Evolutionary conservation across 2,888 invertebrate species (phyloP).

Genomic region (Saturnia pavonia): DNA sequence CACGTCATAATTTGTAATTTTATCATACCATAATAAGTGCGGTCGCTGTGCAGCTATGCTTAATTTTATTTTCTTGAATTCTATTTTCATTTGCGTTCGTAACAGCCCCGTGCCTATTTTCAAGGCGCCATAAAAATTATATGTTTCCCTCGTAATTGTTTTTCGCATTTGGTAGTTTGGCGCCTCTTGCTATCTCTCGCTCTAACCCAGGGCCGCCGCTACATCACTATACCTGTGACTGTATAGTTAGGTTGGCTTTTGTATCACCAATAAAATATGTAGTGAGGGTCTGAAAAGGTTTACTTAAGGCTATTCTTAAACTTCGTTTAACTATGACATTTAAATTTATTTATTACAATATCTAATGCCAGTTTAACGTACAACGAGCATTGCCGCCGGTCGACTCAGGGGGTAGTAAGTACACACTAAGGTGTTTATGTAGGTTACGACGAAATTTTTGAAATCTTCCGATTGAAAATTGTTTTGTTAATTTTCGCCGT

Average conservation of each 20-base stretch:
- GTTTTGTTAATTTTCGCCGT: constrained; percentile 46
- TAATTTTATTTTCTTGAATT: too few species aligned
- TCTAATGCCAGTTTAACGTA: constrained; percentile 6
- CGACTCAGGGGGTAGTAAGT: constrained; percentile 21
- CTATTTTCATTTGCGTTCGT: too few species aligned
- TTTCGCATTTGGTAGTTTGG: too few species aligned
- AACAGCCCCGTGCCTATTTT: too few species aligned
- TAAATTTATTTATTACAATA: background rate
- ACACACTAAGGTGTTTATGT: constrained; percentile 51
- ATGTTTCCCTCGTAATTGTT: too few species aligned
- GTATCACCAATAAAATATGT: background rate
- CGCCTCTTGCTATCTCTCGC: too few species aligned
- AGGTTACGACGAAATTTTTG: constrained; percentile 60
- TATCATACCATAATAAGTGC: too few species aligned
- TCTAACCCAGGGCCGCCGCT: too few species aligned
- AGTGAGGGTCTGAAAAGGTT: background rate
- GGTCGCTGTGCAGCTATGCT: too few species aligned
- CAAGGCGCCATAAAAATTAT: too few species aligned
- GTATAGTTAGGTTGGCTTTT: background rate
- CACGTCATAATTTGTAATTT: too few species aligned
- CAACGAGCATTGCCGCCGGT: background rate
- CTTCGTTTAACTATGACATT: background rate
- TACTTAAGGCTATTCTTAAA: background rate
- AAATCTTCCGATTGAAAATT: constrained; percentile 45
- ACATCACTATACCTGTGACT: too few species aligned